Conservation (phyloP, 2,113 vertebrate genomes). For the Sapajus apella region DNA sequence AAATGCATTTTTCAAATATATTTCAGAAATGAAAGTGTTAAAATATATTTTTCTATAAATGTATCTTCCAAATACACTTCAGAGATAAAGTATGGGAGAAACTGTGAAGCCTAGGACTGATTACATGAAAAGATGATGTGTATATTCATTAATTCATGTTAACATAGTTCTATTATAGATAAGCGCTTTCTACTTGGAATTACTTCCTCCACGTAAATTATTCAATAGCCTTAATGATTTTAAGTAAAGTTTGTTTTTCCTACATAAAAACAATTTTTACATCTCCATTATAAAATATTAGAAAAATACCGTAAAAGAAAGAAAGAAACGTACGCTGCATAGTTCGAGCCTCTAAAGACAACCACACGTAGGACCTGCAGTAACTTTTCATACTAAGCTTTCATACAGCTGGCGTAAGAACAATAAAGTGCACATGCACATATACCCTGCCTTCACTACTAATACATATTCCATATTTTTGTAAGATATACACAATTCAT, state of each 20-base stretch:
- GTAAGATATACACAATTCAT: neutral
- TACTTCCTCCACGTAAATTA: neutral
- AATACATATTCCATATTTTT: neutral
- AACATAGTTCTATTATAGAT: neutral
- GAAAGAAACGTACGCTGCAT: neutral
- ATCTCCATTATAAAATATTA: neutral
- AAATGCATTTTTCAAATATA: too few species aligned
- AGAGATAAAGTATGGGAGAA: neutral
- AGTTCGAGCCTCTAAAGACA: neutral
- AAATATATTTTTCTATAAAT: too few species aligned
- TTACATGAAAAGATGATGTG: neutral
- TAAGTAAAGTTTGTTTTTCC: conserved; percentile 3
- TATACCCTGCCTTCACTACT: neutral
- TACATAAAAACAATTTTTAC: neutral
- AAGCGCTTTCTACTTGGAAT: neutral
- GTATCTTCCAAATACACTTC: neutral
- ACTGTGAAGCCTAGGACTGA: neutral
- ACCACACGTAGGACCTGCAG: neutral
- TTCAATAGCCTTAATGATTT: neutral
- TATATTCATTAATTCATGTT: neutral
- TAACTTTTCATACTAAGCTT: neutral
- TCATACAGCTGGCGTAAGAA: neutral
- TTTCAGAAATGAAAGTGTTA: too few species aligned
- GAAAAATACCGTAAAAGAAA: neutral
- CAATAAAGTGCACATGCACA: neutral